phyloP scores from a whole-genome alignment of 2,888 invertebrate species.

The Ormyrus thymus region DNA sequence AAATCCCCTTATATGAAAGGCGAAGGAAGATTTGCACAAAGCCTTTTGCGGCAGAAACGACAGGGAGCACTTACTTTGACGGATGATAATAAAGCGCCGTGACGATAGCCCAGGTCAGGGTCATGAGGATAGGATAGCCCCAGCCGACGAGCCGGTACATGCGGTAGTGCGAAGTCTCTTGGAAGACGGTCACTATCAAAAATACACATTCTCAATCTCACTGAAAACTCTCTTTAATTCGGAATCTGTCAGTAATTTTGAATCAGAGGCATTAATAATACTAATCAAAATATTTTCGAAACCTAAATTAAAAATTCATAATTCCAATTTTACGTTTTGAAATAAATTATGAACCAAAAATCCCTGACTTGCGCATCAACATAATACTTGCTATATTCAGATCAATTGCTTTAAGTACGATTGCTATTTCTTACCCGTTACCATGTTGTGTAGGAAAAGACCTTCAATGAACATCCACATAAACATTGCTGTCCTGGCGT shows the following conservation, averaged over 20 bases:
- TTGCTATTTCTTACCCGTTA: slow-evolving; percentile 78
- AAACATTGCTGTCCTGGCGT: slow-evolving; percentile 92
- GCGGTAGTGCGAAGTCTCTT: slow-evolving; percentile 81
- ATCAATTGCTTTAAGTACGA: not conserved
- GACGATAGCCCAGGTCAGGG: slow-evolving; percentile 81
- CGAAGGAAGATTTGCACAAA: not conserved
- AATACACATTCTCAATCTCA: not conserved
- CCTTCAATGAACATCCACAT: slow-evolving; percentile 99
- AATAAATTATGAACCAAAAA: too few species aligned
- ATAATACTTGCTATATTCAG: too few species aligned
- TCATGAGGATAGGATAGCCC: slow-evolving; percentile 83
- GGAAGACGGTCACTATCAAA: slow-evolving; percentile 79
- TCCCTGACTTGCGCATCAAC: too few species aligned
- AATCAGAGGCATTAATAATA: too few species aligned
- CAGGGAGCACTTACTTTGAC: slow-evolving; percentile 70
- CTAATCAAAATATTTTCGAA: too few species aligned
- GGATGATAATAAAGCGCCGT: slow-evolving; percentile 77
- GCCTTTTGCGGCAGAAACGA: too few species aligned
- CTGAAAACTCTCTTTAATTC: too few species aligned
- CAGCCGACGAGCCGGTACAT: slow-evolving; percentile 83
- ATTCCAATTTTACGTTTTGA: too few species aligned
- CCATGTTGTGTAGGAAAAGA: slow-evolving; percentile 89
- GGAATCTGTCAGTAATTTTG: too few species aligned
- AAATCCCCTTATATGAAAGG: not conserved
- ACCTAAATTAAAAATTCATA: too few species aligned